These are phyloP conservation scores for Drosophila melanica DNA, from an alignment of 1,140 invertebrate genomes.

Conservation along the genomic window DNA sequence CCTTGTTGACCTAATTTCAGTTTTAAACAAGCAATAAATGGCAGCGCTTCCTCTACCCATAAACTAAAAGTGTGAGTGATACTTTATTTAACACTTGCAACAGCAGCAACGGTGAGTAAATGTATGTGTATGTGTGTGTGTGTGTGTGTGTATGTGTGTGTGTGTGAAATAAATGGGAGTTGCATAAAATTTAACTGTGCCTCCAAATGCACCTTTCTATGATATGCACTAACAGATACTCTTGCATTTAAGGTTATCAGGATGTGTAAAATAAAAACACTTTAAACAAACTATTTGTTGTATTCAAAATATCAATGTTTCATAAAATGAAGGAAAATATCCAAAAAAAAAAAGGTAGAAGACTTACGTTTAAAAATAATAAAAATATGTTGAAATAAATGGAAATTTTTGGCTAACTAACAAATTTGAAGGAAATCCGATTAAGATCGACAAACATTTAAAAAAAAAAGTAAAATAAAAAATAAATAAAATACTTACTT, in stretches of 20 bases:
- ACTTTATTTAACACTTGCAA: constrained; percentile 73
- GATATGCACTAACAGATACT: constrained; percentile 1
- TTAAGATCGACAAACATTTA: too few species aligned
- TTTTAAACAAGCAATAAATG: constrained; percentile 72
- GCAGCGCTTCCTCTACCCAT: constrained; percentile 45
- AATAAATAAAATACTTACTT: background rate
- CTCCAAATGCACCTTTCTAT: background rate
- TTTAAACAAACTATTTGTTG: background rate
- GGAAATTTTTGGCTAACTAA: too few species aligned
- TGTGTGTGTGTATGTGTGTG: background rate
- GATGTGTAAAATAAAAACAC: too few species aligned
- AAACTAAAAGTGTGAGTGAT: constrained; percentile 55
- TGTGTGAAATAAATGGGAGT: constrained; percentile 2
- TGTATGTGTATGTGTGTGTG: background rate
- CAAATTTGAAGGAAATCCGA: too few species aligned
- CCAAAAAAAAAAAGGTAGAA: too few species aligned
- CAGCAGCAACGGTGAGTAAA: constrained; percentile 31
- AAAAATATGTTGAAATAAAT: too few species aligned
- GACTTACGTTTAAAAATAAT: too few species aligned
- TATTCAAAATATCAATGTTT: background rate
- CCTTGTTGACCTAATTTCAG: constrained; percentile 26
- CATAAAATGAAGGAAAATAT: too few species aligned
- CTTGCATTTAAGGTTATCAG: background rate
- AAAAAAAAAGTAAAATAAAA: too few species aligned
- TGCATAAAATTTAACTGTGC: constrained; percentile 3